These are phyloP conservation scores for Lobophora halterata DNA, from an alignment of 2,888 invertebrate genomes.

Conservation along the genomic window DNA sequence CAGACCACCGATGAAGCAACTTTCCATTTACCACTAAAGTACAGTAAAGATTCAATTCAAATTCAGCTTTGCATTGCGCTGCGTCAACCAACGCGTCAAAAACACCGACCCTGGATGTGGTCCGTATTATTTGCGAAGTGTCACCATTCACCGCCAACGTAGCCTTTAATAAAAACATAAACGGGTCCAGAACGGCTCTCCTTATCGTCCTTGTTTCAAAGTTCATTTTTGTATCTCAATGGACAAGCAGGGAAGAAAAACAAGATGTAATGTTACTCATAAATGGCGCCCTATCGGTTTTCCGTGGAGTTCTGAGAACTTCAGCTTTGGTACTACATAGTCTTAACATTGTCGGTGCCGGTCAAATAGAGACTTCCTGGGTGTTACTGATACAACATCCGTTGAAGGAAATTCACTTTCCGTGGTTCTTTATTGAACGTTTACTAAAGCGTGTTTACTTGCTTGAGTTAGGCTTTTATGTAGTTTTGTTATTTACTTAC, in stretches of 20 bases:
- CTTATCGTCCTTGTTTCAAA: conserved; percentile 18
- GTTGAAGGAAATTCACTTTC: conserved; percentile 32
- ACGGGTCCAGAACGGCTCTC: not conserved
- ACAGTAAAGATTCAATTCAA: conserved; percentile 31
- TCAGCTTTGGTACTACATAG: conserved; percentile 52
- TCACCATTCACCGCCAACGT: conserved; percentile 63
- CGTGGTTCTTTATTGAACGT: conserved; percentile 15
- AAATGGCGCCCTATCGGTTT: conserved; percentile 67
- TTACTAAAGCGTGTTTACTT: conserved; percentile 4
- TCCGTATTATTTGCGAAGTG: conserved; percentile 61
- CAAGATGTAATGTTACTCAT: conserved; percentile 40
- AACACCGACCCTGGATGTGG: conserved; percentile 49
- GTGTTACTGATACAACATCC: conserved; percentile 38
- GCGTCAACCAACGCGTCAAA: conserved; percentile 43
- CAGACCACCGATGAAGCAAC: conserved; percentile 24
- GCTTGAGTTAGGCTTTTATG: no score
- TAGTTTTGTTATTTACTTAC: no score
- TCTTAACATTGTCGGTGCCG: conserved; percentile 47
- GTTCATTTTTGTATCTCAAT: conserved; percentile 21
- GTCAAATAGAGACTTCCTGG: conserved; percentile 67
- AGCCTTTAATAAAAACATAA: conserved; percentile 37
- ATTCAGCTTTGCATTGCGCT: conserved; percentile 16
- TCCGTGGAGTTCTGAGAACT: conserved; percentile 65
- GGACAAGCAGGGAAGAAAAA: conserved; percentile 19
- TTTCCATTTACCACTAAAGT: conserved; percentile 12